phyloP scores from a whole-genome alignment of 2,888 invertebrate species.

The Euzetes globulus region DNA sequence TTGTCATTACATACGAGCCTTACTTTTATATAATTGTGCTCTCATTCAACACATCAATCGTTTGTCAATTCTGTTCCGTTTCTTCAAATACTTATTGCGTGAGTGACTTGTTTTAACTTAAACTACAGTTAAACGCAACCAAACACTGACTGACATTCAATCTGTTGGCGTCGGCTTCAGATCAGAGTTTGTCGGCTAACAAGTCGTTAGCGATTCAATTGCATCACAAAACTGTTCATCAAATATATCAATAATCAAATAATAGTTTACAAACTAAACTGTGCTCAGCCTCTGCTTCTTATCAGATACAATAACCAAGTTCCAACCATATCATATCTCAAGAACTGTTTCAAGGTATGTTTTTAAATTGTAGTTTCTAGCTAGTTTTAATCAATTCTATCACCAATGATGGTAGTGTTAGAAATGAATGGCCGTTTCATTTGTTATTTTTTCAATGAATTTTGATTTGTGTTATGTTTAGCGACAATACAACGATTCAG shows the following conservation, averaged over 20 bases:
- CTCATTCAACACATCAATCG: neutral
- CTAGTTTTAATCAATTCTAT: too few species aligned
- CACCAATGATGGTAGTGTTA: neutral
- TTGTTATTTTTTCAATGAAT: neutral
- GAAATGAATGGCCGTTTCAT: neutral
- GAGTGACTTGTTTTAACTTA: constrained; percentile 1
- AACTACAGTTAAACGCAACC: neutral
- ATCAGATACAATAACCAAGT: neutral
- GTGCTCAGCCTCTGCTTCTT: neutral
- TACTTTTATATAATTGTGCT: constrained; percentile 7
- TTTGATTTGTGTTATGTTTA: neutral
- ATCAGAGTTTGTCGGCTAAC: neutral
- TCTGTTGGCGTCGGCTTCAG: neutral
- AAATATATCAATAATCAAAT: neutral
- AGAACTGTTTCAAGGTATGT: constrained; percentile 12
- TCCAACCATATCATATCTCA: constrained; percentile 8
- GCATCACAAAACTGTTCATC: constrained; percentile 12
- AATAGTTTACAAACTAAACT: neutral
- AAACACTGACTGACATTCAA: neutral
- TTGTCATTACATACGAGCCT: neutral
- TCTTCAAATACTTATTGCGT: constrained; percentile 17
- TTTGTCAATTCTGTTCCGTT: neutral
- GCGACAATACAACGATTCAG: constrained; percentile 3
- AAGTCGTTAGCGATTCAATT: neutral
- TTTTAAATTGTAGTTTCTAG: too few species aligned